phyloP scores from a whole-genome alignment of 2,888 invertebrate genomes.

The Neoascia interrupta region DNA sequence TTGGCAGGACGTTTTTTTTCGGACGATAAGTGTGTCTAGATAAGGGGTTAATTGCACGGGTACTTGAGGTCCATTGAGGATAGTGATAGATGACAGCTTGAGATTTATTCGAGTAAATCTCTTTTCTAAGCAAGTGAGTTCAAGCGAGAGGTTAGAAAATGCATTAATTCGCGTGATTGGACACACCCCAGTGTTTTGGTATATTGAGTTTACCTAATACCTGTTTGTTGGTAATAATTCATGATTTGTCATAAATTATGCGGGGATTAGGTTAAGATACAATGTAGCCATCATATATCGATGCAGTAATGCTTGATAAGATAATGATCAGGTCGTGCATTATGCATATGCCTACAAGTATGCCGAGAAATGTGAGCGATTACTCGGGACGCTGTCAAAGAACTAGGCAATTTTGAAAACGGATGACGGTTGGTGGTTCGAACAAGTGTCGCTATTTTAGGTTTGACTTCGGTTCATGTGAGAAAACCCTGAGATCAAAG shows the following conservation, averaged over 20 bases:
- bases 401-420: no score
- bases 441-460: no score
- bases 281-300: no score
- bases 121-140: slow-evolving; percentile 29
- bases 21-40: slow-evolving; percentile 47
- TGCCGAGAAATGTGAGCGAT: no score
- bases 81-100: slow-evolving; percentile 46
- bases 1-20: slow-evolving; percentile 28
- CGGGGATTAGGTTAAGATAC: no score
- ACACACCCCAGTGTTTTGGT: slow-evolving; percentile 38
- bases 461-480: no score
- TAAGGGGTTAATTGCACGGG: slow-evolving; percentile 57
- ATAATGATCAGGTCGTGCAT: no score
- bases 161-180: slow-evolving; percentile 42
- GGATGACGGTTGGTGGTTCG: no score
- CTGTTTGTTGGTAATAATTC: slow-evolving; percentile 20
- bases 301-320: no score
- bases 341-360: no score
- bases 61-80: slow-evolving; percentile 47
- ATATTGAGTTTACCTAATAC: slow-evolving; percentile 9
- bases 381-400: no score
- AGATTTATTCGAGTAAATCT: slow-evolving; percentile 48
- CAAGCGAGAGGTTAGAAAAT: slow-evolving; percentile 30
- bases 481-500: no score
- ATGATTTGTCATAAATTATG: slow-evolving; percentile 44